Base-by-base conservation (phyloP, 2,797 vertebrate species). In the Melanotaenia nigrans region DNA sequence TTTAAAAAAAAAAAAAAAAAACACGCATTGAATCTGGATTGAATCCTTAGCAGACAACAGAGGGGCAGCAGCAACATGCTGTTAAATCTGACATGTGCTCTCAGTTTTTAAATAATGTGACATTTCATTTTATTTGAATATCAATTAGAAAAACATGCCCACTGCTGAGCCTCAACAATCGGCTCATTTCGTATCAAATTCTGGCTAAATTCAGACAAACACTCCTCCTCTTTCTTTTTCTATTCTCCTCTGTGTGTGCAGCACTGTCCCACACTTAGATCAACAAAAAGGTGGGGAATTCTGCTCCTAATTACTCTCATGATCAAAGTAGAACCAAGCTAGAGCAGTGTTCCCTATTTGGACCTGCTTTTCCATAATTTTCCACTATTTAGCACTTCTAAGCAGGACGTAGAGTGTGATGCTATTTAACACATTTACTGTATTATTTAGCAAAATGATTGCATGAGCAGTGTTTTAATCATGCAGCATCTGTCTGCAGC, bases 241-340 rank as follows among this genome's bases (percentile, higher is more conserved):
- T n/a, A 20, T 13, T 33, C 47, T 51, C 47, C 9, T 51, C n/a
- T 51, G 9, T 20, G n/a, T 33, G 7, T 42, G 40, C 14, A 18
- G 14, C 40, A 42, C 47, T 51, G 47, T 51, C 47, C 22, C 47
- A 51, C 47, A 51, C 42, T 45, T 45, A 20, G 8, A 47, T n/a
- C 12, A 54, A 54, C 13, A 14, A 28, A 54, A 54, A 54, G 51
- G 51, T 25, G 51, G 51, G 5, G 24, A 25, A 14, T 54, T 54
- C 25, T 28, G 54, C 6, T 51, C 28, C 16, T 25, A 62, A 62
- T 28, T 62, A 47, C 12, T 42, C 60, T 47, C 9, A 20, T 20
- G 60, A 32, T 62, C 40, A 62, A 25, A 62, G 53, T n/a, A 63
- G 49, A 71, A 2, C 3, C 53, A 18, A 25, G 22, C 38, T 61